Evolutionary conservation across 2,113 vertebrate genomes (phyloP).

Genomic region (Aptenodytes patagonicus): DNA sequence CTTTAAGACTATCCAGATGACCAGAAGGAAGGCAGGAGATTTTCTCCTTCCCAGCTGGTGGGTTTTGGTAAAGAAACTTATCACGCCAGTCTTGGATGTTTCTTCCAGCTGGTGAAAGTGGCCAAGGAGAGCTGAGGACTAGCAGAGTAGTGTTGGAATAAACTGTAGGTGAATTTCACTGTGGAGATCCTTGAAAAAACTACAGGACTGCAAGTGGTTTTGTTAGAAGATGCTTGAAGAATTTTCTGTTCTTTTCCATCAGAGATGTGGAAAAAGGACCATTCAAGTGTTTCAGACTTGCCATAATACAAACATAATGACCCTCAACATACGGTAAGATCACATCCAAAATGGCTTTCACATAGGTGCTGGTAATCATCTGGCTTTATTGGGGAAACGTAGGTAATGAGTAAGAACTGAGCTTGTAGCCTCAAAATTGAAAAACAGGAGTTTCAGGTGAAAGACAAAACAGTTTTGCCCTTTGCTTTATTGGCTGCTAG

Average conservation of each 20-base stretch:
- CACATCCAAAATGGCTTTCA: background rate
- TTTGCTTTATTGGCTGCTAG: background rate
- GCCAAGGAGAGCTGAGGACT: background rate
- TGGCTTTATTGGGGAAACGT: background rate
- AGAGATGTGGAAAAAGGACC: background rate
- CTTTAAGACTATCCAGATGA: background rate
- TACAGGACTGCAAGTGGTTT: background rate
- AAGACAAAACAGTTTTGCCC: background rate
- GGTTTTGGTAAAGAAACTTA: background rate
- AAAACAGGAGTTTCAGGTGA: background rate
- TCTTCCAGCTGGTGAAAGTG: background rate
- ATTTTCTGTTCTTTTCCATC: background rate
- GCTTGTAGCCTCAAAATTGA: background rate
- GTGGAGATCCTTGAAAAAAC: background rate
- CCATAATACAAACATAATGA: background rate
- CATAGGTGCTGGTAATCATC: fast-evolving
- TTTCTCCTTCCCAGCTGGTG: background rate
- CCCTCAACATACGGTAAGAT: background rate
- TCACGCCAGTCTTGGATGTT: background rate
- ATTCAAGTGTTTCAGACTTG: background rate
- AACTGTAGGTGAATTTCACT: background rate
- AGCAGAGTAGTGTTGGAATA: background rate
- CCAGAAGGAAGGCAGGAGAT: background rate
- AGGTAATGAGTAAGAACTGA: background rate
- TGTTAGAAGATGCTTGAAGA: background rate